Base-by-base conservation (phyloP, 2,797 vertebrate genomes). In the Pipistrellus pygmaeus region DNA sequence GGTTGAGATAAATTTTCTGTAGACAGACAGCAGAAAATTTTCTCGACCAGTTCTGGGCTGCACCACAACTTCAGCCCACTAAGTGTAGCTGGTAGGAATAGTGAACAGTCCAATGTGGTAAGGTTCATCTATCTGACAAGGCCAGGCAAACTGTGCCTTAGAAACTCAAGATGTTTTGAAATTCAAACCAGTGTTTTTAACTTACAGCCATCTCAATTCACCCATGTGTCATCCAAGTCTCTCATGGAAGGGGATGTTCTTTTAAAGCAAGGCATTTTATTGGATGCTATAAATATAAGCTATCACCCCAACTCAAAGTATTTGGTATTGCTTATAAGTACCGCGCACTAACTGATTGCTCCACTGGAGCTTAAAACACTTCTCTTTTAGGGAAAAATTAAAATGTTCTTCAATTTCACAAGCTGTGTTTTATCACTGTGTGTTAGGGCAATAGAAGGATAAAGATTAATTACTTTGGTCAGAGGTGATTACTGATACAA, bases 251-350 rank as follows among this genome's bases (percentile, higher is more conserved):
- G 0, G 4, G 9, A 88, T 92, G 46, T 92, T 80, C 64, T 94
- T 94, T 93, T 88, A 51, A 55, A 95, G 71, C n/a, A 91, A 86
- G 48, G 21, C 46, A 73, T 90, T 95, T 89, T 94, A 95, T 91
- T 76, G 60, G 93, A 81, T 91, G 46, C 14, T 60, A 53, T 84
- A 89, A 95, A 95, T 84, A 89, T 35, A 92, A 93, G 8, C 17
- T 90, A n/a, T 55, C 60, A 92, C 11, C 35, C 66, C 20, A 60
- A 46, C 38, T 85, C 80, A 95, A 41, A 92, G 30, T 60, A 83
- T 93, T 83, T 95, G 60, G 27, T n/a, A 30, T 88, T 85, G 38
- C 38, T 41, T 41, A 41, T 41, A 41, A 41, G 38, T 41, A 41
- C 38, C 38, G 6, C 1, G 38, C 38, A 1, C 38, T 41, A 41